These are phyloP conservation scores for Gallinago paraguaiae DNA, from an alignment of 2,113 vertebrate genomes.

Conservation along the genomic window DNA sequence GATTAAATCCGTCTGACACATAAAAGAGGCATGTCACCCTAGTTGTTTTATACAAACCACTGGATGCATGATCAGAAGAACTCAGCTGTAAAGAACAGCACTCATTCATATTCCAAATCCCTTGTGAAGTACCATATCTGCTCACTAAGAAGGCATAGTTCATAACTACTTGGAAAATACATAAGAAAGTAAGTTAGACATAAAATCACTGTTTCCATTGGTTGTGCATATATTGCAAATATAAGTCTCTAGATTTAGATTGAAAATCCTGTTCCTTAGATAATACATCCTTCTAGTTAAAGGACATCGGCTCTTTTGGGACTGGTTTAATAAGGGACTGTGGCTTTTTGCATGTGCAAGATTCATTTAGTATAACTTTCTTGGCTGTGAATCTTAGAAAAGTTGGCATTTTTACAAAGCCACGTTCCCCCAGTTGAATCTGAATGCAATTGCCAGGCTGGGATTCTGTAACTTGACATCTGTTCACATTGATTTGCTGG, in stretches of 20 bases:
- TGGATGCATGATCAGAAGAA: constrained; percentile 18
- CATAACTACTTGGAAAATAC: neutral
- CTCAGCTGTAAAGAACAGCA: neutral
- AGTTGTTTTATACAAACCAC: constrained; percentile 9
- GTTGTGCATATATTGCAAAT: neutral
- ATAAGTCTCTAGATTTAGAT: neutral
- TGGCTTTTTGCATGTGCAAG: neutral
- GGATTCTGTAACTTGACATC: constrained; percentile 14
- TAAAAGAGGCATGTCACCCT: neutral
- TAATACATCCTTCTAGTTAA: neutral
- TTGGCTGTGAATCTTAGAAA: neutral
- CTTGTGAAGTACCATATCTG: neutral
- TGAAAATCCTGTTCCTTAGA: neutral
- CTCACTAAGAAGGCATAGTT: neutral
- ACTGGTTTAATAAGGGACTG: neutral
- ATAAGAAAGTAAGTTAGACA: neutral
- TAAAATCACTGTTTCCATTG: neutral
- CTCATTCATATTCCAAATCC: neutral
- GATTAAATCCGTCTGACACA: neutral
- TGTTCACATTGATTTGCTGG: constrained; percentile 35
- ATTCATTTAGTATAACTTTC: constrained; percentile 11
- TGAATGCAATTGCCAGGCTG: neutral
- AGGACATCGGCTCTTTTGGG: neutral
- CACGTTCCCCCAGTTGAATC: neutral
- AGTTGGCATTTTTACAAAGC: constrained; percentile 18